Evolutionary conservation across 2,888 invertebrate genomes (phyloP).

Genomic region (Drosophila nigricruria): DNA sequence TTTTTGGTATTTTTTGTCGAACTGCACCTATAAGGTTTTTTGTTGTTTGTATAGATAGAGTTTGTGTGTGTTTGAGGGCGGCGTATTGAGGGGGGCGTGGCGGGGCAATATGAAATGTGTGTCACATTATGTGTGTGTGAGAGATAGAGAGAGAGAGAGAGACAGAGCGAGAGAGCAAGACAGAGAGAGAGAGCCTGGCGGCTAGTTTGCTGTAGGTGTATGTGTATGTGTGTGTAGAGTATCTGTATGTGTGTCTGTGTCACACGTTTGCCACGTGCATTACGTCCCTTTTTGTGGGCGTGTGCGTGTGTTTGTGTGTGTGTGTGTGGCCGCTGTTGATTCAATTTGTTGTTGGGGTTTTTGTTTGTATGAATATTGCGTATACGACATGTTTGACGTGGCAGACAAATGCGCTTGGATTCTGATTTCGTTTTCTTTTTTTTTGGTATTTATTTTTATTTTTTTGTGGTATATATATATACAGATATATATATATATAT

Average conservation of each 20-base stretch:
- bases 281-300: conserved; percentile 38
- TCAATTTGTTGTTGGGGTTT: conserved; percentile 43
- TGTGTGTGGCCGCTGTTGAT: conserved; percentile 36
- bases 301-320: conserved; percentile 28
- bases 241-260: conserved; percentile 14
- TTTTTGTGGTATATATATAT: conserved; percentile 37
- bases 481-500: conserved; percentile 21
- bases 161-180: not conserved
- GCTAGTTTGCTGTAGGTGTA: conserved; percentile 25
- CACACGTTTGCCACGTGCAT: conserved; percentile 44
- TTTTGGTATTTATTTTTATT: conserved; percentile 24
- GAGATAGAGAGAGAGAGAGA: conserved; percentile 8
- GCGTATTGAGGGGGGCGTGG: conserved; percentile 13
- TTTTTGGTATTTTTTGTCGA: conserved; percentile 58
- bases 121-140: conserved; percentile 35
- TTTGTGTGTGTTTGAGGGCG: conserved; percentile 11
- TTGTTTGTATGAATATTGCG: conserved; percentile 55
- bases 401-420: conserved; percentile 75
- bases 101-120: conserved; percentile 50
- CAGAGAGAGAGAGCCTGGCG: conserved; percentile 28
- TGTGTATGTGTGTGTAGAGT: conserved; percentile 16
- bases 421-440: conserved; percentile 72
- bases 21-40: conserved; percentile 57
- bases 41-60: conserved; percentile 21
- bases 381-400: conserved; percentile 70